Evolutionary conservation across 2,888 invertebrate species (phyloP).

Genomic region (Apamea monoglypha): DNA sequence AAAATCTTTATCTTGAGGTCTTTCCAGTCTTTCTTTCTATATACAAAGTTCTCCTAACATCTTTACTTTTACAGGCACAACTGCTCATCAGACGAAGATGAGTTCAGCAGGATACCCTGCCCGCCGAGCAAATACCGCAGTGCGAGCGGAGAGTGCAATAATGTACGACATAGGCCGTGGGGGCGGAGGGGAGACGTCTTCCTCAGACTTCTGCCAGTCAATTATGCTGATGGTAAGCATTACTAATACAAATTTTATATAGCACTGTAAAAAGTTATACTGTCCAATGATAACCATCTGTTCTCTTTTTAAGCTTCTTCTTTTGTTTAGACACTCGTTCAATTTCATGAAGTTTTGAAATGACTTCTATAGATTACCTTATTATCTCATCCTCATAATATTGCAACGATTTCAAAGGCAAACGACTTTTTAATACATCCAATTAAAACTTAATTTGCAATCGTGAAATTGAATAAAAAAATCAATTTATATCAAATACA

Average conservation of each 20-base stretch:
- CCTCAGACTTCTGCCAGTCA: slow-evolving; percentile 92
- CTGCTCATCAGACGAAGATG: slow-evolving; percentile 83
- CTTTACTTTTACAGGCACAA: slow-evolving; percentile 76
- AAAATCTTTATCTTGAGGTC: neutral
- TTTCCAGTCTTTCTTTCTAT: neutral
- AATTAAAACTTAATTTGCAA: slow-evolving; percentile 6
- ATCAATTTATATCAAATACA: slow-evolving; percentile 16
- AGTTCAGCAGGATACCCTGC: slow-evolving; percentile 91
- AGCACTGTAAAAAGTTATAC: neutral
- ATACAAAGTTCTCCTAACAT: neutral
- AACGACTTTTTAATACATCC: neutral
- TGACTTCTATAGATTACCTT: too few relatives aligned
- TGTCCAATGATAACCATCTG: neutral
- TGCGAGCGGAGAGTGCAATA: slow-evolving; percentile 96
- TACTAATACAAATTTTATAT: neutral
- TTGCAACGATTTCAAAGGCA: neutral
- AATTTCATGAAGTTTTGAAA: neutral
- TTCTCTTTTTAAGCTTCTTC: neutral
- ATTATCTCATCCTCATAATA: neutral
- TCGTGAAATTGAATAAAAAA: slow-evolving; percentile 12
- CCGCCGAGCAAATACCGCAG: slow-evolving; percentile 96
- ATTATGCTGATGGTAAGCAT: slow-evolving; percentile 93
- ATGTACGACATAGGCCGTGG: slow-evolving; percentile 95
- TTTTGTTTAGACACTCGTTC: neutral
- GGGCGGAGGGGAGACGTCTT: slow-evolving; percentile 95